phyloP scores from a whole-genome alignment of 2,113 vertebrate species.

The Carlito syrichta region DNA sequence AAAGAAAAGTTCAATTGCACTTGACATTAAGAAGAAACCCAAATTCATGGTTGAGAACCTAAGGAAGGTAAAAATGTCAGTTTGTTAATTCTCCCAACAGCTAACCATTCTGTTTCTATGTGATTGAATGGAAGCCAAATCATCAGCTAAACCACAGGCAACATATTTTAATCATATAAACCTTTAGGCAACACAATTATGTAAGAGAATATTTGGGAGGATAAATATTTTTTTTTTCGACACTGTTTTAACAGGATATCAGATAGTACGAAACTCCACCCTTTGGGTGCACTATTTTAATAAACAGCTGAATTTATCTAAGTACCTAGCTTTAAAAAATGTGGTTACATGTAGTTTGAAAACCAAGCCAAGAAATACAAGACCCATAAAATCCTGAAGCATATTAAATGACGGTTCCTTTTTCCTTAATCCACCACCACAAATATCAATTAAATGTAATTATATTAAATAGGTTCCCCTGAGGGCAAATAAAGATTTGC shows the following conservation, averaged over 20 bases:
- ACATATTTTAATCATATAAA: constrained; percentile 34
- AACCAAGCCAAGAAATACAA: constrained; percentile 78
- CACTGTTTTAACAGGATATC: constrained; percentile 48
- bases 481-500: constrained; percentile 69
- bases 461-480: constrained; percentile 73
- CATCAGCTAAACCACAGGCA: not conserved
- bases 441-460: constrained; percentile 79
- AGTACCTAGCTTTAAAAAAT: constrained; percentile 72
- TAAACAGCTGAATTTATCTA: constrained; percentile 74
- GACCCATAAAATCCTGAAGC: constrained; percentile 66
- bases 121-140: constrained; percentile 24
- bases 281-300: constrained; percentile 64
- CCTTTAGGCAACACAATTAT: not conserved
- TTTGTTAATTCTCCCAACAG: not conserved
- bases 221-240: constrained; percentile 63
- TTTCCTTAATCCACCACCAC: constrained; percentile 72
- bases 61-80: not conserved
- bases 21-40: not conserved
- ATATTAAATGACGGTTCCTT: constrained; percentile 74
- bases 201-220: not conserved
- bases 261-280: not conserved
- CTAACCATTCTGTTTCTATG: not conserved
- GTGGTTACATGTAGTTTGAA: constrained; percentile 74
- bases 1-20: not conserved
- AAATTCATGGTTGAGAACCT: not conserved